These are phyloP conservation scores for Muscidifurax raptorellus DNA, from an alignment of 1,140 invertebrate species.

Conservation along the genomic window DNA sequence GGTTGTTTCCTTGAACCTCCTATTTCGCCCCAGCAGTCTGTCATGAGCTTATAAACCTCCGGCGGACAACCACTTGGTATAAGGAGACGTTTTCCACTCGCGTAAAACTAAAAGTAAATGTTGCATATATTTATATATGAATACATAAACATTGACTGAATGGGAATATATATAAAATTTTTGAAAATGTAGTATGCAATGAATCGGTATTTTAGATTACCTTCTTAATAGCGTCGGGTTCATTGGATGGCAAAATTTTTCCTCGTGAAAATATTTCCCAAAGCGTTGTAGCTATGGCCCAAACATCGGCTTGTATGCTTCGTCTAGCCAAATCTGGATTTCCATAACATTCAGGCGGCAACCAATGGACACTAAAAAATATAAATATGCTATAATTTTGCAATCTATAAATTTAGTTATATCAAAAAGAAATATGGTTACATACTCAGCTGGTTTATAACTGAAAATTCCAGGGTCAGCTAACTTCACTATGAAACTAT, in stretches of 20 bases:
- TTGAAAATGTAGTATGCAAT: no score
- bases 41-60: constrained; percentile 90
- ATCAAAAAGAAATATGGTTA: constrained; percentile 22
- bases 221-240: constrained; percentile 67
- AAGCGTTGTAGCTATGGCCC: constrained; percentile 91
- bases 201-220: constrained; percentile 50
- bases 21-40: constrained; percentile 90
- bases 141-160: constrained; percentile 23
- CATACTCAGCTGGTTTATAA: constrained; percentile 81
- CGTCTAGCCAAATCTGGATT: constrained; percentile 81
- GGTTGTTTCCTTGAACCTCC: constrained; percentile 83
- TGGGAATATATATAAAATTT: no score
- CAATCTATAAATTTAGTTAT: not conserved
- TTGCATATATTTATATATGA: constrained; percentile 41
- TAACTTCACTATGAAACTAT: constrained; percentile 85
- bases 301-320: constrained; percentile 85
- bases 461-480: constrained; percentile 82
- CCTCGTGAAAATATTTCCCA: constrained; percentile 94
- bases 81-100: constrained; percentile 84
- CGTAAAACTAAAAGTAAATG: constrained; percentile 77
- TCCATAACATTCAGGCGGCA: constrained; percentile 86
- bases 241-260: constrained; percentile 66
- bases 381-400: constrained; percentile 21
- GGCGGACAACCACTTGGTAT: constrained; percentile 85
- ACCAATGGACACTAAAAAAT: constrained; percentile 85